phyloP scores from a whole-genome alignment of 2,888 invertebrate genomes.

The Oscheius sp. region DNA sequence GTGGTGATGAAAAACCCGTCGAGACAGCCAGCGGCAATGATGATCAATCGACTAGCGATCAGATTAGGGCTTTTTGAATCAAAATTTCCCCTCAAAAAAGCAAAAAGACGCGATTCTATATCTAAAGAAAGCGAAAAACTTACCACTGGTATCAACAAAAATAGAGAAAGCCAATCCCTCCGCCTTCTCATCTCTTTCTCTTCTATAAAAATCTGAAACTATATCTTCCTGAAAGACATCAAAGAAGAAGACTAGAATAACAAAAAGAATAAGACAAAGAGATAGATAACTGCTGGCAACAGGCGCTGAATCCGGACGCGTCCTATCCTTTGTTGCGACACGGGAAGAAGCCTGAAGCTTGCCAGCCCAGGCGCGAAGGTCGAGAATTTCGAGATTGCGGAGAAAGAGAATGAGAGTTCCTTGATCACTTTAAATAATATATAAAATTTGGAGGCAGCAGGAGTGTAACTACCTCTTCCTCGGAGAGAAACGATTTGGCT shows the following conservation, averaged over 20 bases:
- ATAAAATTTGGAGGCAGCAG: too few relatives aligned
- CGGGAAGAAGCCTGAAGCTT: conserved; percentile 7
- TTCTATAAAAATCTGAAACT: too few relatives aligned
- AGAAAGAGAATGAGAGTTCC: too few relatives aligned
- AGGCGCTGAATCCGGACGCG: background rate
- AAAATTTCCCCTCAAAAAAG: too few relatives aligned
- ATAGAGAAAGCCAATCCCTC: conserved; percentile 12
- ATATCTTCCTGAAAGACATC: background rate
- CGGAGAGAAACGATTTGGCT: too few relatives aligned
- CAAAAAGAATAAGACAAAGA: background rate
- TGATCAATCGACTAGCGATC: background rate
- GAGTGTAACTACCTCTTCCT: too few relatives aligned
- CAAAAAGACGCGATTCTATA: too few relatives aligned
- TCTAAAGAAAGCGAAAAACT: background rate
- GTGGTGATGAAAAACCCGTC: background rate
- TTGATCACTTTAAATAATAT: too few relatives aligned
- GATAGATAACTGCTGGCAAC: background rate
- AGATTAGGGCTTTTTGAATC: background rate
- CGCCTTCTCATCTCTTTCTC: conserved; percentile 14
- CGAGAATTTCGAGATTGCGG: too few relatives aligned
- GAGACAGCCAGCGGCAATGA: background rate
- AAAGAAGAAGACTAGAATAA: background rate
- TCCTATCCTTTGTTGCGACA: conserved; percentile 22
- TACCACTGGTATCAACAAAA: conserved; percentile 22
- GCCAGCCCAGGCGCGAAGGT: too few relatives aligned